Conservation (phyloP, 2,113 vertebrate species). For the Vidua macroura region DNA sequence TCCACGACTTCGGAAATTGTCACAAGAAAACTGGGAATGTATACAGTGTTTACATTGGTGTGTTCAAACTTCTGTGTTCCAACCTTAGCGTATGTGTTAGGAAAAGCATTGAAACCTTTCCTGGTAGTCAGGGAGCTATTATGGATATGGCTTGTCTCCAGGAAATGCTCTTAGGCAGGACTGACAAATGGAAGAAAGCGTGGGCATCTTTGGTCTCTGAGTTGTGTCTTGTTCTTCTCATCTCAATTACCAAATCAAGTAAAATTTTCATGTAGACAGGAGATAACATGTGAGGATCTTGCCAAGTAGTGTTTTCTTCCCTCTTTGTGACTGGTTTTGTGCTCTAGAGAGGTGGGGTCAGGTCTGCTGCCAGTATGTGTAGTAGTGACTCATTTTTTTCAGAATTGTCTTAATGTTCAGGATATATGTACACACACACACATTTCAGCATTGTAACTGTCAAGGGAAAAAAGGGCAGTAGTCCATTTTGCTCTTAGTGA, state of each 20-base stretch:
- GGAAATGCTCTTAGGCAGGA: neutral
- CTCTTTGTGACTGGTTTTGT: neutral
- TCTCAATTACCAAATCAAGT: neutral
- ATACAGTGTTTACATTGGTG: neutral
- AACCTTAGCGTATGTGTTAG: neutral
- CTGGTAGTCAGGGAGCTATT: neutral
- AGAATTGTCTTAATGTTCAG: neutral
- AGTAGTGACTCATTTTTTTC: neutral
- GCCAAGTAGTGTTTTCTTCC: neutral
- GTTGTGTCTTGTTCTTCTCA: neutral
- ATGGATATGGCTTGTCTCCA: neutral
- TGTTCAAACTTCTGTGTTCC: neutral
- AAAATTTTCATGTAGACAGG: neutral
- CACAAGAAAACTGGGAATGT: neutral
- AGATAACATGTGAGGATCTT: neutral
- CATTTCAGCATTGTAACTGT: neutral
- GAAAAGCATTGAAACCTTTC: neutral
- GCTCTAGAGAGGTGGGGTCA: neutral
- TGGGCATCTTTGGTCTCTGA: neutral
- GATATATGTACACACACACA: rapidly evolving
- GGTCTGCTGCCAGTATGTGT: neutral
- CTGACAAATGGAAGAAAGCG: neutral
- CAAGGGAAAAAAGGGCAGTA: neutral
- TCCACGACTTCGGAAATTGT: neutral
- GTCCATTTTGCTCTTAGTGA: neutral